Conservation (phyloP, 64 coral and sea anemone species). For the Stichodactyla helianthus region DNA sequence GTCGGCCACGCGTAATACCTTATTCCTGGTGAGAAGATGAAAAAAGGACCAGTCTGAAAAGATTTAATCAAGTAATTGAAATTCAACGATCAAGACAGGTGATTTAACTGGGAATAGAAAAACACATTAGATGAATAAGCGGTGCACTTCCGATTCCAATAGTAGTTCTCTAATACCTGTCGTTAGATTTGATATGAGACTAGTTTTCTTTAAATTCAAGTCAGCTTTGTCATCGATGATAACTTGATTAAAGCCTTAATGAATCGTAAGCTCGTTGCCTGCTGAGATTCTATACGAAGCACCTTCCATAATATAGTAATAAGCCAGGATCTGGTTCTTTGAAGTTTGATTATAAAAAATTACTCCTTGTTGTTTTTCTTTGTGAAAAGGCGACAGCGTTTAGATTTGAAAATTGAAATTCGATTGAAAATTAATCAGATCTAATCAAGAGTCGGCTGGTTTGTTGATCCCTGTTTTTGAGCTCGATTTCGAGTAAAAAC, state of each 20-base stretch:
- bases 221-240: background rate
- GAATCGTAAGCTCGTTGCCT: background rate
- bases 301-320: conserved; percentile 11
- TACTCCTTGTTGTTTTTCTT: conserved; percentile 15
- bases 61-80: conserved; percentile 13
- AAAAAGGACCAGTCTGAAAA: conserved; percentile 5
- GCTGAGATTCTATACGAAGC: conserved; percentile 9
- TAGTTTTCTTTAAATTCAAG: conserved; percentile 14
- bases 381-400: conserved; percentile 7
- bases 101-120: background rate
- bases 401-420: conserved; percentile 22
- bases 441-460: background rate
- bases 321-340: background rate
- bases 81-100: background rate
- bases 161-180: conserved; percentile 2
- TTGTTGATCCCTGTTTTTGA: background rate
- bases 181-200: conserved; percentile 11
- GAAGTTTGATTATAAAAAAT: conserved; percentile 21
- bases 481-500: conserved; percentile 1
- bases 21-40: conserved; percentile 17
- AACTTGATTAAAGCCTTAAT: conserved; percentile 27
- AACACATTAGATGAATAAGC: conserved; percentile 19
- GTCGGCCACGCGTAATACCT: background rate
- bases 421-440: conserved; percentile 27
- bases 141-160: conserved; percentile 2